Base-by-base conservation (phyloP, 2,888 invertebrate species). In the Bugula neritina region DNA sequence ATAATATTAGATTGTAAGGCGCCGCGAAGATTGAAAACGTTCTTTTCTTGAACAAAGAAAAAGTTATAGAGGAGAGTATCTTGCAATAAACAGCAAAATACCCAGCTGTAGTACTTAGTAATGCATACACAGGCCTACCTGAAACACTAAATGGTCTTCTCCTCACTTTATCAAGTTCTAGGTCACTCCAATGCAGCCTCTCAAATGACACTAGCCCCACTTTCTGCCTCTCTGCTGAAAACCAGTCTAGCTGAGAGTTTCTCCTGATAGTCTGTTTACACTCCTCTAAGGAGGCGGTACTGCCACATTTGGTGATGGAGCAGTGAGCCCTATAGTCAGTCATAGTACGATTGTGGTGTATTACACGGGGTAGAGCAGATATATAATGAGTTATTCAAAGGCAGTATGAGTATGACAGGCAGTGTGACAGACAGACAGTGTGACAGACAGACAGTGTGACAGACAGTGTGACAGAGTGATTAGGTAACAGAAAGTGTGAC, bases 261-360 rank as follows among this genome's bases (percentile, higher is more conserved):
- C 5, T 5, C 1, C 27, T 27, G 10, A 63, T 27, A 31, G 25
- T 10, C 63, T 63, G 27, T 34, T 31, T 31, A 34, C 63, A 63
- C 27, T 63, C 27, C 29, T 63, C 31, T 31, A 63, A 5, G 27
- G 29, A 29, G 63, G 63, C 63, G 31, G 63, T 31, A 31, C 63
- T 31, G 34, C 10, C 31, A 31, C 31, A 31, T n/a, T 63, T 63
- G 31, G 2, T 3, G 2, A 63, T 13, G 5, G 31, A 25, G 3
- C 27, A 63, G 31, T 63, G 31, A 27, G 31, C 31, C 57, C 57
- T 57, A 25, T 17, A 43, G 17, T 10, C 17, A 43, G 17, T 17
- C 5, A 43, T 43, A 43, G 5, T 43, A 43, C 43, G 17, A 43
- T 43, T 3, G 43, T 3, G 43, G 17, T 17, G 43, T 43, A 43